Base-by-base conservation (phyloP, 2,888 invertebrate genomes). In the Cephus pulcher region DNA sequence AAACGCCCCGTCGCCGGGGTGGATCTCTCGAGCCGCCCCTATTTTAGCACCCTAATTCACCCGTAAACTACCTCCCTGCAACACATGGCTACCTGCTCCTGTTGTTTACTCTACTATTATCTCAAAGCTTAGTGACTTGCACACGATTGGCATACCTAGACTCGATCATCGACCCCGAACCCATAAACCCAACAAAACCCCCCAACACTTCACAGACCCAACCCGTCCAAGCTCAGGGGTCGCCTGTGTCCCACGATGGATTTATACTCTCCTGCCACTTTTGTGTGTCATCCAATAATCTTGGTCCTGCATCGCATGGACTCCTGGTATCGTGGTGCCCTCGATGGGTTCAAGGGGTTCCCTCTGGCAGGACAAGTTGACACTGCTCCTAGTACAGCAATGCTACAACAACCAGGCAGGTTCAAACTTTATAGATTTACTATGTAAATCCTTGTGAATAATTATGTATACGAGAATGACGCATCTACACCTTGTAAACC, bases 41-140 rank as follows among this genome's bases (percentile, higher is more conserved):
- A 85, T 86, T 86, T 86, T 85, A 83, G 79, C 79, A 84, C 82
- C 84, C 87, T 84, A 86, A 85, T 86, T 85, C 84, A 76, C 77
- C 75, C 73, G 40, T 81, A 76, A 76, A 75, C 82, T 73, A 90
- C 88, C 90, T 90, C 89, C 81, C 80, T 73, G 4, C 33, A 30
- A 11, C 12, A 83, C 83, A 88, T 91, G 85, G 69, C 81, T 78
- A 81, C 90, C 91, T 91, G 89, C 79, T 91, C 87, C 82, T 76
- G 86, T 90, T 91, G 91, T 91, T 91, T 91, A 91, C 90, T 85
- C 84, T 89, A 89, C 89, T 90, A 91, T 91, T 89, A 89, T 91
- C 90, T 85, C 37, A 73, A 34, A 78, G 35, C 71, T 75, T 35
- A 35, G 75, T 23, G 56, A 23, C 23, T 40, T 56, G 56, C 56